phyloP scores from a whole-genome alignment of 2,888 invertebrate species.

The Athalia circularis region DNA sequence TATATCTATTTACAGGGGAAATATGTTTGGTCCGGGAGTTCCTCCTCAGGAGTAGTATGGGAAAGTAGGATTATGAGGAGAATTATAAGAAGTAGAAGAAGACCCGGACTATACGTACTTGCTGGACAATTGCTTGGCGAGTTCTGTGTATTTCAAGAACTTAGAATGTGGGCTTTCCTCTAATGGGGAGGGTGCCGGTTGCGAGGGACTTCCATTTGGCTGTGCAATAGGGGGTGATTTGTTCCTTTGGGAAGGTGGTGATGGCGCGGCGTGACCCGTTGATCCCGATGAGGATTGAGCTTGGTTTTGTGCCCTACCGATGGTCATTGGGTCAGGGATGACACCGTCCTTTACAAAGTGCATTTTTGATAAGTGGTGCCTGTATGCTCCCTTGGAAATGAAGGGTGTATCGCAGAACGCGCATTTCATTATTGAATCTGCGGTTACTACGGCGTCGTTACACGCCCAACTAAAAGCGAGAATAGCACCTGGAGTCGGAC shows the following conservation, averaged over 20 bases:
- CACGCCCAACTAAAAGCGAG: constrained; percentile 96
- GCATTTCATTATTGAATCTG: constrained; percentile 94
- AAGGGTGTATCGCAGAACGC: constrained; percentile 97
- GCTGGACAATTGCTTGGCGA: constrained; percentile 98
- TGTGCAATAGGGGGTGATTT: constrained; percentile 75
- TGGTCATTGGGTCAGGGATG: constrained; percentile 83
- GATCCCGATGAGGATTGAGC: constrained; percentile 72
- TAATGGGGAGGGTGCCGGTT: constrained; percentile 74
- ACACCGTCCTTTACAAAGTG: constrained; percentile 96
- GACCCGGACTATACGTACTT: constrained; percentile 89
- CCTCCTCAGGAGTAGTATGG: neutral
- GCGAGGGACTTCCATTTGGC: constrained; percentile 74
- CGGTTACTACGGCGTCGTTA: constrained; percentile 91
- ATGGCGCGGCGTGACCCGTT: constrained; percentile 66
- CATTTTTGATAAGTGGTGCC: constrained; percentile 97
- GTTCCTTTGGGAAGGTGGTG: constrained; percentile 77
- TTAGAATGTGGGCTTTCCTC: constrained; percentile 97
- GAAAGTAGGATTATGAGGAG: too few relatives aligned
- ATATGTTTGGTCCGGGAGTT: constrained; percentile 45
- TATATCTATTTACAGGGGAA: constrained; percentile 74
- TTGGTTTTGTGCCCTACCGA: constrained; percentile 74
- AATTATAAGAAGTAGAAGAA: constrained; percentile 36
- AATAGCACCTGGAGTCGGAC: constrained; percentile 87
- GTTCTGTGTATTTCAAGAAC: constrained; percentile 98
- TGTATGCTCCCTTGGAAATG: constrained; percentile 96